A percentile compares a stretch with the other conserved stretches of the same genome.
These are phyloP conservation scores for Cebus imitator DNA, from an alignment of 2,113 vertebrate genomes.

Conservation along the genomic window DNA sequence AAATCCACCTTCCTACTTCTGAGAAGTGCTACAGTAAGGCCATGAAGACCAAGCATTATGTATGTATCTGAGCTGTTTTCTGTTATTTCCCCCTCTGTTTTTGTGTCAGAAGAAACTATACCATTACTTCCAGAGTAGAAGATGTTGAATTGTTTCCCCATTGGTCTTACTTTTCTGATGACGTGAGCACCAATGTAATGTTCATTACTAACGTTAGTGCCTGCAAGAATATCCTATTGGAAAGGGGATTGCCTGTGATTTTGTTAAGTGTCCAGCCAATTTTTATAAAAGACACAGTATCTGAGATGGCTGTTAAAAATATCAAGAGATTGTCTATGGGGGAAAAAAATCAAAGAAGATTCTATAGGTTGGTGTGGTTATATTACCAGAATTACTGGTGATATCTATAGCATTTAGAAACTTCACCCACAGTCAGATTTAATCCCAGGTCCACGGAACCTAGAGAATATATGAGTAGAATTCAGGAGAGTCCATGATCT, in stretches of 20 bases:
- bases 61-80: background rate
- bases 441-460: background rate
- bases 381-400: background rate
- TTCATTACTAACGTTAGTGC: fast-evolving
- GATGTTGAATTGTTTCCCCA: background rate
- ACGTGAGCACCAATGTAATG: fast-evolving
- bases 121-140: background rate
- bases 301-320: background rate
- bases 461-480: background rate
- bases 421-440: no score
- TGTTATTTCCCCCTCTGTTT: background rate
- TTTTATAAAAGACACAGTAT: background rate
- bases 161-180: fast-evolving
- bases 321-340: background rate
- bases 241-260: background rate
- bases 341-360: background rate
- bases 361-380: background rate
- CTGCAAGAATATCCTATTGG: fast-evolving
- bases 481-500: background rate
- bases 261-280: fast-evolving
- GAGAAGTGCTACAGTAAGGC: background rate
- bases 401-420: no score
- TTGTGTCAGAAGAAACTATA: background rate
- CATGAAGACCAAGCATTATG: fast-evolving
- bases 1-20: background rate